Percentiles rank a stretch among this genome's conserved stretches.
Evolutionary conservation across 2,797 vertebrate species (phyloP).

Genomic region (Botia kubotai): DNA sequence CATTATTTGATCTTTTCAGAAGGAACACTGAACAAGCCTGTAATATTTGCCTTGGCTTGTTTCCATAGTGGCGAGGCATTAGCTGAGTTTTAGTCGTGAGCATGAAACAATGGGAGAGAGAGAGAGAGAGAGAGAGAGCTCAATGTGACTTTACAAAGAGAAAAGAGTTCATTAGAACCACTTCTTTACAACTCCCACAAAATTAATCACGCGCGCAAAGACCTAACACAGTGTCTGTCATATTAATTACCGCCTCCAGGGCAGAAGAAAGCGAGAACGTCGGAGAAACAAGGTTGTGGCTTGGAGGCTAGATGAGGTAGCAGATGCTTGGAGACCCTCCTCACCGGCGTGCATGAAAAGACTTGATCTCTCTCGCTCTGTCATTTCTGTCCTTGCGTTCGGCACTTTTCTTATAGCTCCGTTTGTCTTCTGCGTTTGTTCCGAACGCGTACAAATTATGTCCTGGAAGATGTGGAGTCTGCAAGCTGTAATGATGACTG

Average conservation of each 20-base stretch:
- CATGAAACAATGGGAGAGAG: constrained; percentile 38
- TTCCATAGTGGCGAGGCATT: constrained; percentile 15
- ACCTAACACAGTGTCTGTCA: constrained; percentile 55
- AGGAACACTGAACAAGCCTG: constrained; percentile 27
- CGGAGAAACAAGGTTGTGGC: constrained; percentile 37
- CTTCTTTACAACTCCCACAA: constrained; percentile 50
- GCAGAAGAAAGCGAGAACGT: constrained; percentile 20
- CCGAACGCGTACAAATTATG: constrained; percentile 51
- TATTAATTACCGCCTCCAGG: constrained; percentile 53
- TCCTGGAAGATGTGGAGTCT: constrained; percentile 32
- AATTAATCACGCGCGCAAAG: constrained; percentile 43
- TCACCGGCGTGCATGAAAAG: constrained; percentile 27
- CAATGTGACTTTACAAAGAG: constrained; percentile 35
- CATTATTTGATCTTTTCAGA: constrained; percentile 17
- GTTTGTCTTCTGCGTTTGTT: constrained; percentile 41
- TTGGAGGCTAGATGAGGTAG: constrained; percentile 38
- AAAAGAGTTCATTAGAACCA: constrained; percentile 52
- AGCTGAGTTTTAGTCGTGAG: constrained; percentile 21
- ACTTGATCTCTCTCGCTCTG: constrained; percentile 11
- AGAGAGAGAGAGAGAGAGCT: constrained; percentile 7
- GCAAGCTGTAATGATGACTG: constrained; percentile 43
- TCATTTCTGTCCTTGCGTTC: constrained; percentile 27
- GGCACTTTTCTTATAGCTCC: constrained; percentile 27
- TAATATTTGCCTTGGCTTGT: constrained; percentile 27
- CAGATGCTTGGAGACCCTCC: constrained; percentile 56